A percentile compares a stretch with the other conserved stretches of the same genome.
These are phyloP conservation scores for Acromyrmex charruanus DNA, from an alignment of 1,140 invertebrate species.

Conservation along the genomic window DNA sequence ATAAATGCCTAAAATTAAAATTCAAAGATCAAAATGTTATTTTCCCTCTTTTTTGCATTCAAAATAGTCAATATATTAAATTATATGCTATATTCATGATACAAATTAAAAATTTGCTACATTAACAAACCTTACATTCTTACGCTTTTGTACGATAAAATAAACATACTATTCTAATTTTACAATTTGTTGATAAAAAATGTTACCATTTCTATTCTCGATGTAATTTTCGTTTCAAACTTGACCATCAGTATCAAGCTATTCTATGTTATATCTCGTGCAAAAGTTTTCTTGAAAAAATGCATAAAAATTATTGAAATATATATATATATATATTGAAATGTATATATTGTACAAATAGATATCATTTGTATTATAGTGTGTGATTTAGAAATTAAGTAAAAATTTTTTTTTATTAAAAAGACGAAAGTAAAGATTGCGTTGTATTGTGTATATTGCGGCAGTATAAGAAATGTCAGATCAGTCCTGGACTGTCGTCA, in stretches of 20 bases:
- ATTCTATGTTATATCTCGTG: neutral
- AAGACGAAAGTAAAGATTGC: neutral
- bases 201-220: neutral
- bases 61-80: neutral
- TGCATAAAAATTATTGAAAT: neutral
- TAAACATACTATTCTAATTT: neutral
- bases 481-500: constrained; percentile 2
- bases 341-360: neutral
- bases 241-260: neutral
- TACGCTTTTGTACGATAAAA: neutral
- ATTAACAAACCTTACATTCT: neutral
- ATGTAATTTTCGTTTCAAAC: neutral
- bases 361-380: too few species aligned
- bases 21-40: neutral
- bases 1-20: neutral
- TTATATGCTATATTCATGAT: neutral
- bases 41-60: constrained; percentile 10
- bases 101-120: neutral
- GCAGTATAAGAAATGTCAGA: neutral
- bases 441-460: neutral
- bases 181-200: neutral
- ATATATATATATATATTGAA: too few species aligned
- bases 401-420: neutral
- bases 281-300: neutral
- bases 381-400: neutral